Base-by-base conservation (phyloP, 2,797 vertebrate species). In the Gorsachius magnificus region DNA sequence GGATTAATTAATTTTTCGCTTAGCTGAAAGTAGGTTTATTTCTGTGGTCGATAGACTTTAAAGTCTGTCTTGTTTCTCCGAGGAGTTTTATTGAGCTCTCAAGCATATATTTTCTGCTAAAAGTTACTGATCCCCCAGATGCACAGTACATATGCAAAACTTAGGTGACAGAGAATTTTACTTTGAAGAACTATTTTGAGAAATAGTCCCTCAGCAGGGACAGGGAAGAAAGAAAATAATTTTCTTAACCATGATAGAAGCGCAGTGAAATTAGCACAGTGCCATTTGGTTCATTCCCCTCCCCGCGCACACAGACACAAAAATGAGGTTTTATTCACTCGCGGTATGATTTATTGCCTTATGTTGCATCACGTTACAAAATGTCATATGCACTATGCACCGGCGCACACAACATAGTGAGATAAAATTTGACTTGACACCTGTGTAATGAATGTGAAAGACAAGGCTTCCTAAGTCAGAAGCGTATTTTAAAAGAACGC, bases 361-460 rank as follows among this genome's bases (percentile, higher is more conserved):
- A 89, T 75, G 56, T 90, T 93, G 91, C 58, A 78, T 91, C 92
- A 65, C 71, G 68, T 82, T 94, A 88, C 46, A 69, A 94, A 96
- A 95, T 95, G 80, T 96, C 91, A 96, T 91, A 91, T 38, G 85
- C 58, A 81, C 63, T 56, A 92, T 89, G 95, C 93, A 94, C 83
- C 80, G 72, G 66, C 4, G 83, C 90, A 90, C 92, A 93, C 96
- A 93, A 94, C 89, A 57, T 16, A 8, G 36, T 38, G 76, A 81
- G 85, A 79, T 69, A 71, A 83, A 91, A 96, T 97, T 93, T 96
- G 87, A 96, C 96, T 91, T 95, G 82, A 82, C 93, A 87, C 93
- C 90, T 97, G 93, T 26, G 35, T 91, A 97, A 96, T 92, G 89
- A 93, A 95, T 83, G 95, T 69, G 93, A 97, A 96, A 97, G 90